phyloP scores from a whole-genome alignment of 2,888 invertebrate species.

The Drosophila dives region DNA sequence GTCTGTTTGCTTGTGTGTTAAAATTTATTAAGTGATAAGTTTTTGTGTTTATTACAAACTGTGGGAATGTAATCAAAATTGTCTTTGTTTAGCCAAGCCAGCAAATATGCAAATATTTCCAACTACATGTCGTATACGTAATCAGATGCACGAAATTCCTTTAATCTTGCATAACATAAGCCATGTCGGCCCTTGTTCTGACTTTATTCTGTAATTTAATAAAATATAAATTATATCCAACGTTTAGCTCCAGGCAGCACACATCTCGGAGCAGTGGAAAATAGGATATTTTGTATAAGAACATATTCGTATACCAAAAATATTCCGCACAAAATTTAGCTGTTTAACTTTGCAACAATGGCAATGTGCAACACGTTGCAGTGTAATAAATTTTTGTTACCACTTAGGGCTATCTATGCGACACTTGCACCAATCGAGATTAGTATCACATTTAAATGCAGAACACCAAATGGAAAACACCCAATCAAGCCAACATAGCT shows the following conservation, averaged over 20 bases:
- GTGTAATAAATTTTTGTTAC: neutral
- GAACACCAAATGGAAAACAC: constrained; percentile 17
- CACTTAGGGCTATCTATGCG: neutral
- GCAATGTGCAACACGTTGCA: neutral
- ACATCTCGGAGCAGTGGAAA: neutral
- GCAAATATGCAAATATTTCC: constrained; percentile 3
- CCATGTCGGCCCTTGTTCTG: neutral
- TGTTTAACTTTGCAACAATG: neutral
- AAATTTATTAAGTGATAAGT: constrained; percentile 6
- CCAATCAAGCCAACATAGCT: constrained; percentile 32
- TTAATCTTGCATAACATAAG: neutral
- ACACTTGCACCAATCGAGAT: constrained; percentile 44
- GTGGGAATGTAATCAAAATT: constrained; percentile 34
- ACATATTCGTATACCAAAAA: neutral
- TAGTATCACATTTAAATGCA: constrained; percentile 49
- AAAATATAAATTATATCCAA: neutral
- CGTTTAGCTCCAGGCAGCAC: neutral
- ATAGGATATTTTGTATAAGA: neutral
- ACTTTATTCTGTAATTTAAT: neutral
- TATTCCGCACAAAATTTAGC: neutral
- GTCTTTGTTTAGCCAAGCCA: neutral
- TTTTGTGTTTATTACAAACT: constrained; percentile 7
- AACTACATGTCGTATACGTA: constrained; percentile 17
- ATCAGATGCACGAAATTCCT: constrained; percentile 1
- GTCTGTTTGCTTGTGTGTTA: neutral